phyloP scores from a whole-genome alignment of 2,797 vertebrate genomes.

The Clarias pachynema region DNA sequence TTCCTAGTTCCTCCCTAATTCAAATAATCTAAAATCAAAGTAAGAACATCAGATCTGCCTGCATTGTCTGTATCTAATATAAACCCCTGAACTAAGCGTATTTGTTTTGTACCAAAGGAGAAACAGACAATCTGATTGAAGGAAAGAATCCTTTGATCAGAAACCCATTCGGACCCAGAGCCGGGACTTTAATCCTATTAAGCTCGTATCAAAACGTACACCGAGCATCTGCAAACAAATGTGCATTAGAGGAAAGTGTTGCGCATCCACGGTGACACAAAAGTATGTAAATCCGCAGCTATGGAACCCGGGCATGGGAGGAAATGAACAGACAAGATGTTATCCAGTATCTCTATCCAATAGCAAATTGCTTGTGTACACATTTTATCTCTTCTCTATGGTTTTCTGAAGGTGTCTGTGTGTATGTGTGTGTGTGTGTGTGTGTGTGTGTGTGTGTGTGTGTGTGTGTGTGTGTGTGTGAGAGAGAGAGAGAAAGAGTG shows the following conservation, averaged over 20 bases:
- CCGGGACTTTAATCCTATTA: constrained; percentile 16
- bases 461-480: constrained; percentile 11
- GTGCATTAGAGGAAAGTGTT: neutral
- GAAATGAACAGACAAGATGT: constrained; percentile 55
- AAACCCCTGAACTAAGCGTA: neutral
- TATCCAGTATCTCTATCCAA: constrained; percentile 52
- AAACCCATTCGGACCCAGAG: neutral
- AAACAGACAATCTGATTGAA: neutral
- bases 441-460: constrained; percentile 20
- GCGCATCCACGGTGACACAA: constrained; percentile 19
- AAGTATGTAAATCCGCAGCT: constrained; percentile 35
- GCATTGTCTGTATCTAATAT: neutral
- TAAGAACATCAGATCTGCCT: too few relatives aligned
- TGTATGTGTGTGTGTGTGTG: neutral
- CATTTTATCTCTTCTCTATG: constrained; percentile 38
- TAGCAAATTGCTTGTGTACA: constrained; percentile 48
- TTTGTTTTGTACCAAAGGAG: neutral
- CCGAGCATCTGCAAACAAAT: constrained; percentile 1
- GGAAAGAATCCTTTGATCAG: constrained; percentile 10
- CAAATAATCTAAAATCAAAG: neutral
- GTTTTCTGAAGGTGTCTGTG: constrained; percentile 36
- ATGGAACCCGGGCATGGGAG: constrained; percentile 33
- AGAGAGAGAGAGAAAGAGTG: neutral
- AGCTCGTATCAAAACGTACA: neutral
- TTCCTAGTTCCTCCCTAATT: neutral